Conservation (phyloP, 2,888 invertebrate genomes). For the Eristalinus sepulchralis region DNA sequence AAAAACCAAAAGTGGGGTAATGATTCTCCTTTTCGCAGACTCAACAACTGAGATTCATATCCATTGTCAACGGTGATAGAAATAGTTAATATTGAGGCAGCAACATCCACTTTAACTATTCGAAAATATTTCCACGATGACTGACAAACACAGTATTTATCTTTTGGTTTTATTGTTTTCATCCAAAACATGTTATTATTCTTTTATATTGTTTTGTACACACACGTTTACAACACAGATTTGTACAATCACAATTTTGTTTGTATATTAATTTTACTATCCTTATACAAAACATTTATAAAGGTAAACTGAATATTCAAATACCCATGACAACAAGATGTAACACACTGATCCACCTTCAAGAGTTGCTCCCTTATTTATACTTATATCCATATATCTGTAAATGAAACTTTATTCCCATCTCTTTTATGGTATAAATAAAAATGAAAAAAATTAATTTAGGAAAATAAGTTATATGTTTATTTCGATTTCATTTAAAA, state of each 20-base stretch:
- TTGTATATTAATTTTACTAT: too few relatives aligned
- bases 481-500: too few relatives aligned
- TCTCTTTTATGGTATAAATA: too few relatives aligned
- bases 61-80: slow-evolving; percentile 5
- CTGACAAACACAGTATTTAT: slow-evolving; percentile 12
- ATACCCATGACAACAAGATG: too few relatives aligned
- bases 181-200: slow-evolving; percentile 9
- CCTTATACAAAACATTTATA: too few relatives aligned
- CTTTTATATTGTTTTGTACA: not conserved
- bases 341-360: too few relatives aligned
- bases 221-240: not conserved
- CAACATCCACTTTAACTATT: slow-evolving; percentile 9
- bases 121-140: slow-evolving; percentile 10
- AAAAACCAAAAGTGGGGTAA: not conserved
- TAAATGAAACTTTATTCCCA: too few relatives aligned
- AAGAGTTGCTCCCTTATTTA: too few relatives aligned
- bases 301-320: too few relatives aligned
- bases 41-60: not conserved
- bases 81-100: not conserved
- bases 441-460: too few relatives aligned
- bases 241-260: too few relatives aligned
- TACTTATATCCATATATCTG: slow-evolving; percentile 71
- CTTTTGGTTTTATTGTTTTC: slow-evolving; percentile 3
- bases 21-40: not conserved
- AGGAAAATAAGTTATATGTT: too few relatives aligned